Conservation (phyloP, 2,113 vertebrate genomes). For the Willisornis vidua region DNA sequence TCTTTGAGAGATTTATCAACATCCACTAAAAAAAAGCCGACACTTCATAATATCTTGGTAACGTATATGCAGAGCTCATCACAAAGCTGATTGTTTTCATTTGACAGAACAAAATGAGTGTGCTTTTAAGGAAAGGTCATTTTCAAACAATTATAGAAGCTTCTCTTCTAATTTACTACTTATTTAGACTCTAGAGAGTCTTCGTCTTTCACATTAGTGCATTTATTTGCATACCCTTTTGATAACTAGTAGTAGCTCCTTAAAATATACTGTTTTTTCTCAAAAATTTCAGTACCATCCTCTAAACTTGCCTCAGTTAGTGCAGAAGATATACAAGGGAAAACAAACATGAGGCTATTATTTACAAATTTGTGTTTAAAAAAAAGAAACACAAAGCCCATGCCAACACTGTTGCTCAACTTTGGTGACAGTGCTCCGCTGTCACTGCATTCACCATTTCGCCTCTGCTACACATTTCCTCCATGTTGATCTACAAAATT, state of each 20-base stretch:
- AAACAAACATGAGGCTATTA: neutral
- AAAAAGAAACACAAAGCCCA: neutral
- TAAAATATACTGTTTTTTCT: neutral
- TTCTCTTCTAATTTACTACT: neutral
- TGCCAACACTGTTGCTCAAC: neutral
- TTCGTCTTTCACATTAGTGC: neutral
- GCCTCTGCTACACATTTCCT: constrained; percentile 36
- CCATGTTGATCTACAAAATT: constrained; percentile 36
- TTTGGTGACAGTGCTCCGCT: neutral
- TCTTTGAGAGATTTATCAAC: neutral
- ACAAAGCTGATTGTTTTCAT: neutral
- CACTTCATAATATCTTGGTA: neutral
- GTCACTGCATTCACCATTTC: constrained; percentile 44
- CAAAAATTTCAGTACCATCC: neutral
- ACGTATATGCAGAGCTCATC: neutral
- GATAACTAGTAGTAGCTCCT: neutral
- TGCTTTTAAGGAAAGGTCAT: neutral
- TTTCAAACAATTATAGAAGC: neutral
- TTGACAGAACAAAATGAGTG: neutral
- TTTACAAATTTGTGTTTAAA: neutral
- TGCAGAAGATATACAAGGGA: neutral
- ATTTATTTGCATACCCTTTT: neutral
- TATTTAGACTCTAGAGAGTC: neutral
- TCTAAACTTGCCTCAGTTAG: neutral
- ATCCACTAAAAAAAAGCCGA: neutral